Evolutionary conservation across 1,140 invertebrate genomes (phyloP).

Genomic region (Platyura marginata): DNA sequence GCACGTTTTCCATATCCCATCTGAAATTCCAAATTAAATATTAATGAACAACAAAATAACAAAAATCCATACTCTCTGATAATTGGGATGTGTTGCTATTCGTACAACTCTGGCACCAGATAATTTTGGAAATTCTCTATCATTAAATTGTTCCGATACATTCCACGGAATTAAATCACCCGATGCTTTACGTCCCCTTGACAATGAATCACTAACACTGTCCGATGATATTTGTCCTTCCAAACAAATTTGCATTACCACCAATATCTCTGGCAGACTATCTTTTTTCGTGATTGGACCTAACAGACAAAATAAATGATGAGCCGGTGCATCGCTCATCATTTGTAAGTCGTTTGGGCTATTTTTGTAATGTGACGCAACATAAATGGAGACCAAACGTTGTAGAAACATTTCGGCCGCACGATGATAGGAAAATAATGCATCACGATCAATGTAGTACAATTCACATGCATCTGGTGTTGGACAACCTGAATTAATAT

Average conservation of each 20-base stretch:
- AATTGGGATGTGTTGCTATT: slow-evolving; percentile 96
- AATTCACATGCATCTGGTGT: slow-evolving; percentile 77
- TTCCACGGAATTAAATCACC: slow-evolving; percentile 99
- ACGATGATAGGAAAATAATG: slow-evolving; percentile 92
- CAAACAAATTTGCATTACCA: slow-evolving; percentile 83
- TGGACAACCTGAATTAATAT: slow-evolving; percentile 60
- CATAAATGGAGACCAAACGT: slow-evolving; percentile 79
- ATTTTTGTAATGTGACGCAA: slow-evolving; percentile 98
- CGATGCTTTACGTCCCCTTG: slow-evolving; percentile 70
- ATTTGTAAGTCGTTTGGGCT: slow-evolving; percentile 98
- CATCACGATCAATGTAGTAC: slow-evolving; percentile 83
- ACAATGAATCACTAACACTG: slow-evolving; percentile 53
- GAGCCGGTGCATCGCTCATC: slow-evolving; percentile 95
- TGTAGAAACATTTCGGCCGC: slow-evolving; percentile 91
- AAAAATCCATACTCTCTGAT: slow-evolving; percentile 51
- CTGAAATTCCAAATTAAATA: slow-evolving; percentile 26
- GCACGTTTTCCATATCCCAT: slow-evolving; percentile 92
- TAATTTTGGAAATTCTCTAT: slow-evolving; percentile 80
- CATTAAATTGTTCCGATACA: slow-evolving; percentile 88
- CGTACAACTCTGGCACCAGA: slow-evolving; percentile 83
- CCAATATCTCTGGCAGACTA: slow-evolving; percentile 74
- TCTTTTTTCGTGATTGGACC: slow-evolving; percentile 59
- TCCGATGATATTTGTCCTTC: slow-evolving; percentile 85
- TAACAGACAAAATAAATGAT: slow-evolving; percentile 90
- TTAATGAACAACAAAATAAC: slow-evolving; percentile 3